Conservation (phyloP, 2,113 vertebrate genomes). For the Todiramphus saurophagus region DNA sequence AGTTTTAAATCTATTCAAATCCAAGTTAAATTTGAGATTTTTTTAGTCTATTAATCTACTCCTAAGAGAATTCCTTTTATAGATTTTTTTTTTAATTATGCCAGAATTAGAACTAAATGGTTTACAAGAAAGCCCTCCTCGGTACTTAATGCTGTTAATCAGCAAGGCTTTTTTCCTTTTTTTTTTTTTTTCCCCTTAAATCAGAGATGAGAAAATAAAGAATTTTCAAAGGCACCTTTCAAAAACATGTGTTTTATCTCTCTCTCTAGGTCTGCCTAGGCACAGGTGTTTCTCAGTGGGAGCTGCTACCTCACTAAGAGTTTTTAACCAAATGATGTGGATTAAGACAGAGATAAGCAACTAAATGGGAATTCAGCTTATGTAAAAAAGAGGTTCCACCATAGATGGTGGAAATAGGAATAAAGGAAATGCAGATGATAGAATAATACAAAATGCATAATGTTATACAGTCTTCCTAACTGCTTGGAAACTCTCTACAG, state of each 20-base stretch:
- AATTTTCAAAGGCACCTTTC: not conserved
- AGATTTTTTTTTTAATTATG: not conserved
- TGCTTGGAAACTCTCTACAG: not conserved
- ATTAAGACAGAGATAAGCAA: not conserved
- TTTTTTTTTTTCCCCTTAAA: not conserved
- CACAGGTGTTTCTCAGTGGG: not conserved
- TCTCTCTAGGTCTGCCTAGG: not conserved
- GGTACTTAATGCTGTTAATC: not conserved
- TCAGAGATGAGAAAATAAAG: not conserved
- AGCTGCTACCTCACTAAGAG: fast-evolving
- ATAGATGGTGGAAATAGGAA: not conserved
- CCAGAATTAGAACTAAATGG: not conserved
- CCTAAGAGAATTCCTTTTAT: not conserved
- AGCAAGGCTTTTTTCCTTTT: not conserved
- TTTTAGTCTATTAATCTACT: not conserved
- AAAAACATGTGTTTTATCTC: not conserved
- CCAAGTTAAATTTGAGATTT: not conserved
- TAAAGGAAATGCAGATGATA: not conserved
- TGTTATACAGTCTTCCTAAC: not conserved
- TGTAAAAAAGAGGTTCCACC: not conserved
- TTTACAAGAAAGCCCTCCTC: not conserved
- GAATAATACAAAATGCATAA: not conserved
- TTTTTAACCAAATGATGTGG: not conserved
- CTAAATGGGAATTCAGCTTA: not conserved
- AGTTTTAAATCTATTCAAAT: not conserved